phyloP scores from a whole-genome alignment of 2,888 invertebrate species.

The Syrphus vitripennis region DNA sequence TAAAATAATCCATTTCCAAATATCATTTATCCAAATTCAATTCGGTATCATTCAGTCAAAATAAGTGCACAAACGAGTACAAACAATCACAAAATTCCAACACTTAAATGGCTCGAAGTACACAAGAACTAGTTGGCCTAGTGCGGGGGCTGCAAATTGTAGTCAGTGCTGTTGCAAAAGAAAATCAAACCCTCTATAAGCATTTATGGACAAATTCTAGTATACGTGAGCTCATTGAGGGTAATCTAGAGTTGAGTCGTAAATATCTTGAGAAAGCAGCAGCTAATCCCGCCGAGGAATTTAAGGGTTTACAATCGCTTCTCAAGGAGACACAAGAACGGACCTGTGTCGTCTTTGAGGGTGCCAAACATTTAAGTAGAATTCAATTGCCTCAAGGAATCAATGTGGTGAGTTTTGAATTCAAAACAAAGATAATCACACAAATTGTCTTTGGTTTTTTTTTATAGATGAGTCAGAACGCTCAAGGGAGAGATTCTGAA shows the following conservation, averaged over 20 bases:
- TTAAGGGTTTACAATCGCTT: constrained; percentile 81
- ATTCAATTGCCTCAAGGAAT: constrained; percentile 72
- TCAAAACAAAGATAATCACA: background rate
- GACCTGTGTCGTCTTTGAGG: constrained; percentile 87
- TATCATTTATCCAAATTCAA: background rate
- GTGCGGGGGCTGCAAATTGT: constrained; percentile 87
- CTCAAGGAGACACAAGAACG: constrained; percentile 85
- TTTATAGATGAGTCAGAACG: constrained; percentile 71
- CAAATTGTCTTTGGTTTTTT: background rate
- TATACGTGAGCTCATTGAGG: constrained; percentile 82
- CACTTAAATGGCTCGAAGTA: constrained; percentile 78
- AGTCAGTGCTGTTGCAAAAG: constrained; percentile 85
- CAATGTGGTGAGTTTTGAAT: constrained; percentile 13
- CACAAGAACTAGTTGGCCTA: constrained; percentile 85
- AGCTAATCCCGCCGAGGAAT: constrained; percentile 76
- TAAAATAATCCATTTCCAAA: background rate
- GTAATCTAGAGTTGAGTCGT: constrained; percentile 74
- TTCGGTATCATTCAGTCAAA: background rate
- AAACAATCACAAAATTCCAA: background rate
- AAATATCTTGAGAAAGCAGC: constrained; percentile 73
- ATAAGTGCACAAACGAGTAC: background rate
- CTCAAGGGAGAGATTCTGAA: constrained; percentile 16
- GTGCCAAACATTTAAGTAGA: constrained; percentile 84
- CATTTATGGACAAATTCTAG: constrained; percentile 88
- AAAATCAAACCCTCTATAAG: constrained; percentile 85